A percentile compares a stretch with the other conserved stretches of the same genome.
phyloP scores from a whole-genome alignment of 2,888 invertebrate genomes.

The Pterobdella sp. region DNA sequence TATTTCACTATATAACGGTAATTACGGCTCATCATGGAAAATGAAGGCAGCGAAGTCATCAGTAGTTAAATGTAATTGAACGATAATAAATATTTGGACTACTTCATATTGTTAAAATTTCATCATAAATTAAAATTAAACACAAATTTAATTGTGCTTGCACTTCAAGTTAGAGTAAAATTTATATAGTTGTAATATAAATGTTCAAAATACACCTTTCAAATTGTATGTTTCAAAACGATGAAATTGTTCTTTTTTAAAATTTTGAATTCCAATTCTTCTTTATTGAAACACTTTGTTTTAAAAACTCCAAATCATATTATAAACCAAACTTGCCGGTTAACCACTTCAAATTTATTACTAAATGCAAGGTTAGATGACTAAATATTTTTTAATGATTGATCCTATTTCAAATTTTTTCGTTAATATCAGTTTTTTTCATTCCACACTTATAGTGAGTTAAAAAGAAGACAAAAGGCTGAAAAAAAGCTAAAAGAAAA shows the following conservation, averaged over 20 bases:
- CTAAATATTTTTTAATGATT: too few relatives aligned
- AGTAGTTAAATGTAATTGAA: background rate
- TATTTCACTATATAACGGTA: too few relatives aligned
- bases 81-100: background rate
- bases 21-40: conserved; percentile 1
- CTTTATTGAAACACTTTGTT: background rate
- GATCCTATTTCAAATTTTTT: background rate
- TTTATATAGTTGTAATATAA: background rate
- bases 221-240: background rate
- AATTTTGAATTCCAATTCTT: background rate
- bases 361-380: background rate
- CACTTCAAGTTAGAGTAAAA: background rate
- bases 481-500: conserved; percentile 88
- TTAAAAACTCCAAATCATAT: background rate
- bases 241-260: background rate
- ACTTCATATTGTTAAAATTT: background rate
- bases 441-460: conserved; percentile 64
- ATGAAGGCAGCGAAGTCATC: background rate
- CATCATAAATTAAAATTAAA: background rate
- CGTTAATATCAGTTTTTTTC: background rate
- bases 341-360: background rate
- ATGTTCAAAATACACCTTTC: background rate
- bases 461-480: conserved; percentile 80
- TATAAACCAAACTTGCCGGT: background rate
- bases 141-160: background rate